Evolutionary conservation across 2,113 vertebrate species (phyloP), one percentile per base, ranked within the genome.

Genomic region (Butorides virescens): DNA sequence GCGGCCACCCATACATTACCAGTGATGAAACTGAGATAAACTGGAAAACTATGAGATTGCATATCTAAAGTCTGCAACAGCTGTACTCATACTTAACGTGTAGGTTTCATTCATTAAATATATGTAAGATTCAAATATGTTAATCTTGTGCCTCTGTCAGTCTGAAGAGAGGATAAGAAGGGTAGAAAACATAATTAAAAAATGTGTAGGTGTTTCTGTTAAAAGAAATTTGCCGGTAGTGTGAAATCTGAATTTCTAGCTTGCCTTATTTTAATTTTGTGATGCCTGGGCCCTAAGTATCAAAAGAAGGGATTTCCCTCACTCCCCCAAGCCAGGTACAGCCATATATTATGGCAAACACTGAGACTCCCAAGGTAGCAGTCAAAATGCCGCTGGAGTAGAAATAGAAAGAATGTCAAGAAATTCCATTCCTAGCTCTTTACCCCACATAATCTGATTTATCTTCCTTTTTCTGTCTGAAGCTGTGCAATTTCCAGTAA

Each of bases 71-170:
- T 74, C 67, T 93, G 61, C 34, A 66, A 73, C 53, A 84, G 72
- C 76, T 93, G 92, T 78, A 72, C 39, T 83, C 13, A 44, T 66
- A 81, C 32, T 62, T 88, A 59, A 53, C 12, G 8, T 93, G 79
- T 91, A 97, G 84, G 85, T 96, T 97, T 94, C 87, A 95, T 97
- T 97, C 95, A 95, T 97, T 97, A 95, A 97, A 76, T 94, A 90
- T 74, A 96, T 76, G 73, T 92, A 95, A 85, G 75, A 68, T 75
- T 85, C 87, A 95, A 96, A 97, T 95, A 96, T 95, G 91, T 83
- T 96, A 97, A 96, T 95, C 89, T 86, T 68, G 53, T 92, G 67
- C 46, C 32, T 97, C 92, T 95, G 91, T 91, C 94, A 95, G 85
- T 90, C 85, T 92, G 76, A 46, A 74, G 88, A 93, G 79, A 88